Base-by-base conservation (phyloP, 2,888 invertebrate genomes). In the Capitulum mitella region DNA sequence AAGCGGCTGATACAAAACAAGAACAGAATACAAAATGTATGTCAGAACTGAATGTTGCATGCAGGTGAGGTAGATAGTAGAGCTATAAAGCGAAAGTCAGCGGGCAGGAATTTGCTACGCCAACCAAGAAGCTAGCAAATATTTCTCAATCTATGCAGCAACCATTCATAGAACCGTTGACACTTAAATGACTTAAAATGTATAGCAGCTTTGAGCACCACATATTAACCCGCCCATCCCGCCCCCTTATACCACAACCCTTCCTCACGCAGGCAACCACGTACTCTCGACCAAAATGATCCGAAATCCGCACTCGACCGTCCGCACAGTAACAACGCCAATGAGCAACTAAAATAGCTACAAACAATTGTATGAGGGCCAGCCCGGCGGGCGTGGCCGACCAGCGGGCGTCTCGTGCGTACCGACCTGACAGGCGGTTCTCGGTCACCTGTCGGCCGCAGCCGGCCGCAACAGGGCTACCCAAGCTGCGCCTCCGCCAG, bases 341-440 rank as follows among this genome's bases (percentile, higher is more conserved):
- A 70, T 70, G 70, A 70, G 70, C 70, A 70, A 70, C 70, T 70
- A 70, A 70, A 61, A 70, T 19, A 37, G 64, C 37, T 70, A 70
- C 70, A 70, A 70, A 70, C 70, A 70, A 37, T 37, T 37, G 70
- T 70, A 70, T 70, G 70, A 3, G 70, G 22, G n/a, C n/a, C n/a
- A 6, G 54, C 26, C 54, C 54, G 3, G 26, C 54, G 1, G n/a
- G n/a, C 22, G 3, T 22, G n/a, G 54, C 54, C 51, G 12, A 16
- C 16, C 51, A 22, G 51, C 3, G 51, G 51, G 51, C 51, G 51
- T 19, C 22, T 16, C 51, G 12, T 14, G 19, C 16, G 22, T 51
- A 14, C 16, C 51, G 22, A 3, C 5, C 43, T 12, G 12, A 43
- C 43, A n/a, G n/a, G n/a, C 43, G 43, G 5, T 5, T 12, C 43